phyloP scores from a whole-genome alignment of 2,113 vertebrate genomes.

The Xiphorhynchus elegans region DNA sequence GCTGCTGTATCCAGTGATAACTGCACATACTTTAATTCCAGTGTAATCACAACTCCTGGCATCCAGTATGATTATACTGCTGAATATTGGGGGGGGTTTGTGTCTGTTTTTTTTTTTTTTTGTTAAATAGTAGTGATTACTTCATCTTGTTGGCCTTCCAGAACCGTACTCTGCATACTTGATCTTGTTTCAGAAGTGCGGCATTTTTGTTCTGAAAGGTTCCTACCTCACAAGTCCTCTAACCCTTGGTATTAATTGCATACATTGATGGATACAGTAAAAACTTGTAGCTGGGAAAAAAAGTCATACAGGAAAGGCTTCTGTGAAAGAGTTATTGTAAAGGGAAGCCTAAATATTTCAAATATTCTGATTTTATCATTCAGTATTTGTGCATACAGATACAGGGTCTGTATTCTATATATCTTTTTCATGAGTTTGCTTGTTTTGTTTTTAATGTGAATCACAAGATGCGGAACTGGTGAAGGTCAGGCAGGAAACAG shows the following conservation, averaged over 20 bases:
- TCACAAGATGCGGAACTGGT: not conserved
- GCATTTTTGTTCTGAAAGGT: not conserved
- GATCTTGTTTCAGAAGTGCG: not conserved
- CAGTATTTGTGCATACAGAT: not conserved
- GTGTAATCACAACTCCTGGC: not conserved
- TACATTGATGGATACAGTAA: too few species aligned
- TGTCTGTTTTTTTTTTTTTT: not conserved
- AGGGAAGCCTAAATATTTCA: not conserved
- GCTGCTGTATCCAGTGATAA: not conserved
- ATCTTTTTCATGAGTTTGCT: not conserved
- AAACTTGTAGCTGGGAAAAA: not conserved
- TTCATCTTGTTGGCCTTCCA: not conserved
- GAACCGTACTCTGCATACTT: not conserved
- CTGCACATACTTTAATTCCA: not conserved
- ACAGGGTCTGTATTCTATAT: not conserved
- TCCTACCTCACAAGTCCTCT: not conserved
- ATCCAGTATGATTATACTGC: not conserved
- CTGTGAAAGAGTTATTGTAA: not conserved
- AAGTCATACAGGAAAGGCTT: not conserved
- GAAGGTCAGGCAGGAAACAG: constrained; percentile 75
- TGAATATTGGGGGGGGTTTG: not conserved
- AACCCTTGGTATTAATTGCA: rapidly evolving
- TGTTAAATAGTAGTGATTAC: not conserved
- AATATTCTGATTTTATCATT: not conserved
- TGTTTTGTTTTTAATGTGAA: constrained; percentile 5